A percentile compares a stretch with the other conserved stretches of the same genome.
Conservation (phyloP, 1,140 invertebrate species). For the Tetramorium alpestre region DNA sequence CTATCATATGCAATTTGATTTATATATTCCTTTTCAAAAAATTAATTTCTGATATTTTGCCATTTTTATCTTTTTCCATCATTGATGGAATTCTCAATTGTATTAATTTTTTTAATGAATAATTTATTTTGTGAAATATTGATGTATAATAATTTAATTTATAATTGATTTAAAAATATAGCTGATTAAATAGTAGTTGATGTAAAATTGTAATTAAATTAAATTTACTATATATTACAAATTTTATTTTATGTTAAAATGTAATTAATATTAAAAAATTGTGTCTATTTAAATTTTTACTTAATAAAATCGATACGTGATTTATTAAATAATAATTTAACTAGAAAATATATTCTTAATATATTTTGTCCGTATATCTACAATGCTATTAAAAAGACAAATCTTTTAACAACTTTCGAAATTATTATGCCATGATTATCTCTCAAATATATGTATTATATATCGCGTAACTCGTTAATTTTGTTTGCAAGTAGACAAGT, state of each 20-base stretch:
- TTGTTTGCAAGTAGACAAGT: neutral
- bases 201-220: neutral
- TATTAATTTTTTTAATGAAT: too few species aligned
- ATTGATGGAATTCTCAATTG: too few species aligned
- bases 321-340: neutral
- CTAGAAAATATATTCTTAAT: neutral
- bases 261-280: neutral
- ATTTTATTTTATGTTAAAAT: neutral
- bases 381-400: neutral
- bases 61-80: too few species aligned
- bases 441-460: neutral
- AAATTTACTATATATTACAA: neutral
- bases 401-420: neutral
- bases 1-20: too few species aligned
- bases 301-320: neutral
- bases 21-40: too few species aligned
- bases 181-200: too few species aligned
- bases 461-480: constrained; percentile 6
- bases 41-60: too few species aligned
- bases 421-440: neutral
- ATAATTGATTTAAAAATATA: neutral
- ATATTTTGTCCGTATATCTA: neutral
- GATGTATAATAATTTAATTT: neutral
- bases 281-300: neutral
- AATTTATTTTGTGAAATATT: neutral